Evolutionary conservation across 2,113 vertebrate genomes (phyloP).

Genomic region (Thermophis baileyi): DNA sequence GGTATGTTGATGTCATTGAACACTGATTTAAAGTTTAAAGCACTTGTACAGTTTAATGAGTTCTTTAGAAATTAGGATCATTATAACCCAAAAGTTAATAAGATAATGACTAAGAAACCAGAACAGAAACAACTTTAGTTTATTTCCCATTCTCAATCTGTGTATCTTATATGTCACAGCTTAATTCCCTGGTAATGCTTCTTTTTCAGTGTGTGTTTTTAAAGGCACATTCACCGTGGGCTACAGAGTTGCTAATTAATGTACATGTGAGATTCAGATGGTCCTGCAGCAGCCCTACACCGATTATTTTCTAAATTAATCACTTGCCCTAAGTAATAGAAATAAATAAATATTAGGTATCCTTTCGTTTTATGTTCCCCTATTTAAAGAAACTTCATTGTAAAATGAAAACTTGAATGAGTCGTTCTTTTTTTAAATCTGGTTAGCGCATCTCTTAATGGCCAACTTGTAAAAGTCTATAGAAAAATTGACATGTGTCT

Average conservation of each 20-base stretch:
- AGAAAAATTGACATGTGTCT: slow-evolving; percentile 43
- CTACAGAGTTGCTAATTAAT: neutral
- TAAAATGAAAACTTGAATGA: neutral
- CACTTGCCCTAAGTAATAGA: neutral
- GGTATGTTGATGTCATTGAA: neutral
- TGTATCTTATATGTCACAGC: slow-evolving; percentile 41
- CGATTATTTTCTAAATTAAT: neutral
- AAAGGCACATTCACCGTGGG: neutral
- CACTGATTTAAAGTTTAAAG: neutral
- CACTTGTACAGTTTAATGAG: neutral
- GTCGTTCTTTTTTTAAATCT: neutral
- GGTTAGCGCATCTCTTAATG: slow-evolving; percentile 9
- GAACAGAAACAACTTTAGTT: slow-evolving; percentile 6
- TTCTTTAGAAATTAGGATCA: neutral
- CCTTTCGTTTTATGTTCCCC: neutral
- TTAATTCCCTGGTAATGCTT: neutral
- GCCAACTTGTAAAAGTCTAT: slow-evolving; percentile 6
- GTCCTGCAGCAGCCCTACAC: neutral
- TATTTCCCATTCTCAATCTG: slow-evolving; percentile 31
- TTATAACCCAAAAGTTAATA: neutral
- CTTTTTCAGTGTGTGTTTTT: neutral
- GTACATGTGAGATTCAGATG: neutral
- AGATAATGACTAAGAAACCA: neutral
- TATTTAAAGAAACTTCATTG: neutral
- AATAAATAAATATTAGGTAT: neutral